Base-by-base conservation (phyloP, 2,888 invertebrate genomes). In the Drosophila falleni region DNA sequence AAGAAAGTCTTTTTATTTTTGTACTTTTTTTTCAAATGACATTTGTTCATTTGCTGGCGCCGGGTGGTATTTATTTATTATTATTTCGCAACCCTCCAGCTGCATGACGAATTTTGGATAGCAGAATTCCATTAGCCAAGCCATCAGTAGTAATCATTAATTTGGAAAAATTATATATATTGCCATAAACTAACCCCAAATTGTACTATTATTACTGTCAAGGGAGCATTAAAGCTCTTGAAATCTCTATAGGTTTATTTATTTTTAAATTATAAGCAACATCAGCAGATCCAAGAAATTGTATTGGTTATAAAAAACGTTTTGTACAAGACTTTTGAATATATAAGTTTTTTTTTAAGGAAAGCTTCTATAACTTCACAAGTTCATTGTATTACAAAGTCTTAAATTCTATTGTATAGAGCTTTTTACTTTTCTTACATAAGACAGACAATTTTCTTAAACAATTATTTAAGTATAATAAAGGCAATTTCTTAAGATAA, bases 1-100 rank as follows among this genome's bases (percentile, higher is more conserved):
- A 47, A 5, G 15, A 42, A 42, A 19, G 16, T 49, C 16, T 35
- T 1, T 19, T 23, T 23, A 9, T n/a, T 9, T n/a, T n/a, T n/a
- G n/a, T n/a, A n/a, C n/a, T n/a, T n/a, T n/a, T n/a, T 37, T 35
- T 35, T 37, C n/a, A 31, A 9, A n/a, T 54, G 39, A 15, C 39
- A 37, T 56, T 56, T 46, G 23, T 56, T 35, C 16, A 35, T 56
- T 46, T 42, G 41, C 41, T 29, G 16, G 15, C 5, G 0, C 33
- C 33, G 10, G 3, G 3, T 23, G 13, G 3, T 44, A 8, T n/a
- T 23, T 44, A 23, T 8, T 8, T 8, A 23, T 8, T 13, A 3
- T 8, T 8, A 23, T 8, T 13, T 13, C 1, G 3, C 44, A 44
- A n/a, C 44, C 44, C 44, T 23, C 13, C 29, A 23, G 42, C 44